phyloP scores from a whole-genome alignment of 2,797 vertebrate genomes.

The Gobio occitaniae region DNA sequence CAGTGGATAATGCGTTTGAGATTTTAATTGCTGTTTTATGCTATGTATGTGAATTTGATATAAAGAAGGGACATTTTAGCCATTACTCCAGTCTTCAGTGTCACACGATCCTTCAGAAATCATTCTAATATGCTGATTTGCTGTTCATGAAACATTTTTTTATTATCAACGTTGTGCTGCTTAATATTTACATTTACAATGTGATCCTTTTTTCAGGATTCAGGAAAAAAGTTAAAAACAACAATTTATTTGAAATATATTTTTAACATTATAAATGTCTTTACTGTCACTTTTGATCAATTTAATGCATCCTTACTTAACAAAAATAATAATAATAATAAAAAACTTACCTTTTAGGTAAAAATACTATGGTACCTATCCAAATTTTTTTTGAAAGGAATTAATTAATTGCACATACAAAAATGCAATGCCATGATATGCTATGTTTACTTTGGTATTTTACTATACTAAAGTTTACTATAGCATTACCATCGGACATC shows the following conservation, averaged over 20 bases:
- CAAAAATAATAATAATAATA: background rate
- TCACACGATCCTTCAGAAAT: background rate
- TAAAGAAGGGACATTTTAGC: background rate
- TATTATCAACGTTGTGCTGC: background rate
- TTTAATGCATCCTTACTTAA: background rate
- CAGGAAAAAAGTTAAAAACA: background rate
- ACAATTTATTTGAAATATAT: background rate
- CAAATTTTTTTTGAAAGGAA: background rate
- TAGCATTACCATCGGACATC: background rate
- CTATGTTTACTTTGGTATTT: background rate
- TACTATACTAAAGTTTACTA: background rate
- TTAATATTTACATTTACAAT: background rate
- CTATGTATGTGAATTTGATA: background rate
- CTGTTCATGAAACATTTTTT: background rate
- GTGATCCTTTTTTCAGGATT: background rate
- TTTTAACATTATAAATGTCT: background rate
- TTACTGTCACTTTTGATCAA: background rate
- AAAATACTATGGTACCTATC: background rate
- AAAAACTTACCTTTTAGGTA: background rate
- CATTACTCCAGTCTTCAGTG: background rate
- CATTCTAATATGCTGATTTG: background rate
- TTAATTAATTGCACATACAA: too few species aligned
- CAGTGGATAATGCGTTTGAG: background rate
- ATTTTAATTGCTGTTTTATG: constrained; percentile 5
- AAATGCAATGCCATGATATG: too few species aligned